Evolutionary conservation across 1,140 invertebrate genomes (phyloP), one percentile per base, ranked within the genome.

Genomic region (Nixonia krombeini): DNA sequence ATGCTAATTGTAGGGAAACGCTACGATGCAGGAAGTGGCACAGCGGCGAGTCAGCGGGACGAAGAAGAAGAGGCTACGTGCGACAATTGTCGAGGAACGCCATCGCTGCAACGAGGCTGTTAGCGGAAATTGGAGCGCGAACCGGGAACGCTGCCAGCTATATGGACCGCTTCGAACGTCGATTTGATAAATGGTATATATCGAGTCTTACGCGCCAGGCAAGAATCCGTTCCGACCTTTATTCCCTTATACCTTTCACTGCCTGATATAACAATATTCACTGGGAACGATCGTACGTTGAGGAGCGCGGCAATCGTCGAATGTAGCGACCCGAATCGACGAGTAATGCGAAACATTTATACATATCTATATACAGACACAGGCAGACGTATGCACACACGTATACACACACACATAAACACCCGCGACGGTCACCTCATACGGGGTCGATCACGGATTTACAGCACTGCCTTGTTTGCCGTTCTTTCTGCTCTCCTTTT

Each of bases 1-100:
- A 72, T 63, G 57, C 59, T 67, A 67, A 67, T 67, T 67, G 64
- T 67, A 61, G 38, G 52, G 64, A 41, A 57, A 56, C 64, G 46
- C 42, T 13, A 41, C 42, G 59, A 46, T 56, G 56, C 64, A 67
- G 69, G 59, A 72, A 72, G 64, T 67, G 53, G 57, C 53, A 63
- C 62, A 10, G 35, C 51, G 56, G 51, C 52, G 56, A 70, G 56
- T 65, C 50, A 66, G 61, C 59, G 55, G 50, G 59, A 69, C 47
- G 58, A 55, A 50, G 52, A 56, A 62, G 52, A 62, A 56, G 58
- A 57, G 52, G 55, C 40, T 55, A 55, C 35, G 49, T 49, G 57
- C 42, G 65, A 68, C 65, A 68, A 49, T 61, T 62, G 59, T 25
- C 56, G 50, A 50, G 58, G 25, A 65, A 45, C 31, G 58, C 26